Conservation (phyloP, 2,113 vertebrate species). For the Thomomys bottae region DNA sequence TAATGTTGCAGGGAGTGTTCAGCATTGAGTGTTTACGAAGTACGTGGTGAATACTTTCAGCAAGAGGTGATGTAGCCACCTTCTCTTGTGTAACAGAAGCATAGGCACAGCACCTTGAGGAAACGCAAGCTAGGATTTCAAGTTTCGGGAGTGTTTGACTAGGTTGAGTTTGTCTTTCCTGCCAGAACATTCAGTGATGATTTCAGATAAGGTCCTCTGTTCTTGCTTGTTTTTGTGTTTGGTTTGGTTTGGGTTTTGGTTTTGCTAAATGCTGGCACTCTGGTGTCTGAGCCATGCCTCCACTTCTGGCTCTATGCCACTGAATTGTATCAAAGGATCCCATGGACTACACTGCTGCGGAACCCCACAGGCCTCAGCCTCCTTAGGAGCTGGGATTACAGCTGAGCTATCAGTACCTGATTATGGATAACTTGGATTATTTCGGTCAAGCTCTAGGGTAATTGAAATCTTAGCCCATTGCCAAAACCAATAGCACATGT, state of each 20-base stretch:
- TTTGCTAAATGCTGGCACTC: too few species aligned
- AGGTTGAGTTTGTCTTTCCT: background rate
- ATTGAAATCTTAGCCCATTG: background rate
- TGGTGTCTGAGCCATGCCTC: too few species aligned
- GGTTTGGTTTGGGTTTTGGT: too few species aligned
- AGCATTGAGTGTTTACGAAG: background rate
- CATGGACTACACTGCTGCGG: too few species aligned
- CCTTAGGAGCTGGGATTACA: background rate
- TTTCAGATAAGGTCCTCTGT: too few species aligned
- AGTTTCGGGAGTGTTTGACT: background rate
- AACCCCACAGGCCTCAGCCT: too few species aligned
- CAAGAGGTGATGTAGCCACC: background rate
- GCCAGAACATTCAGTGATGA: too few species aligned
- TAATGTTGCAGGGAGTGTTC: too few species aligned
- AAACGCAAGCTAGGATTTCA: background rate
- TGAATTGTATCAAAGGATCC: too few species aligned
- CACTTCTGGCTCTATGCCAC: too few species aligned
- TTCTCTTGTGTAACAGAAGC: background rate
- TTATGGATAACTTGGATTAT: background rate
- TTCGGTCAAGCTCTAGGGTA: background rate
- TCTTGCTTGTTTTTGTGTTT: too few species aligned
- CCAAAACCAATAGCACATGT: background rate
- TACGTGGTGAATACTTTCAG: background rate
- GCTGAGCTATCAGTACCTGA: too few species aligned
- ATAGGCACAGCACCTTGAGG: background rate